These are phyloP conservation scores for Umimayanthus kanabou DNA, from an alignment of 92 coral and sea anemone species.

Conservation along the genomic window DNA sequence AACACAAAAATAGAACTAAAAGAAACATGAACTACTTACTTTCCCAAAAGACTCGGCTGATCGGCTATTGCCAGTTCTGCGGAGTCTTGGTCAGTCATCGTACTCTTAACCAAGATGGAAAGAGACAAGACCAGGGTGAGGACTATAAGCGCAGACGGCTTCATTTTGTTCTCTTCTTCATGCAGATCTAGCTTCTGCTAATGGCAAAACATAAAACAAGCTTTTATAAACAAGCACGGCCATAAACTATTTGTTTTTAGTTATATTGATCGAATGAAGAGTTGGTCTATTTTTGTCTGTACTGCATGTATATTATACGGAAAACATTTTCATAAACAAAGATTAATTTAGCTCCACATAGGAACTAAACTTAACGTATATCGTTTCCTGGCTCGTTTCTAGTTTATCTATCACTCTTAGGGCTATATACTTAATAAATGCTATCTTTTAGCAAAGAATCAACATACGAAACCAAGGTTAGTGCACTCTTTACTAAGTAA, in stretches of 20 bases:
- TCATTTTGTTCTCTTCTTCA: not conserved
- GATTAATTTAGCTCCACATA: not conserved
- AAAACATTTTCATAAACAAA: not conserved
- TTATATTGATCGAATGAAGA: not conserved
- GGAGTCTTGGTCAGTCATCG: constrained; percentile 1
- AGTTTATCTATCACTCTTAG: not conserved
- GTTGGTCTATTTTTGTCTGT: not conserved
- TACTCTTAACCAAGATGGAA: constrained; percentile 1
- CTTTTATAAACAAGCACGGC: not conserved
- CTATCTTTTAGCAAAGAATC: too few species aligned
- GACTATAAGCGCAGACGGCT: not conserved
- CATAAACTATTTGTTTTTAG: not conserved
- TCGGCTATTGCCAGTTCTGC: not conserved
- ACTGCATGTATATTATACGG: not conserved
- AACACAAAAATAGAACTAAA: too few species aligned
- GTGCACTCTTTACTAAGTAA: not conserved
- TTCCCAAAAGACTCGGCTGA: constrained; percentile 13
- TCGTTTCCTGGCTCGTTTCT: not conserved
- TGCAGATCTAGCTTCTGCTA: not conserved
- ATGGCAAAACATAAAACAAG: not conserved
- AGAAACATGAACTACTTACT: not conserved
- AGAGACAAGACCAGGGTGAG: not conserved
- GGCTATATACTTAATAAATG: too few species aligned
- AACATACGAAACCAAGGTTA: too few species aligned
- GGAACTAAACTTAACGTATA: not conserved